phyloP scores from a whole-genome alignment of 1,140 invertebrate genomes.

The Hylaeus volcanicus region DNA sequence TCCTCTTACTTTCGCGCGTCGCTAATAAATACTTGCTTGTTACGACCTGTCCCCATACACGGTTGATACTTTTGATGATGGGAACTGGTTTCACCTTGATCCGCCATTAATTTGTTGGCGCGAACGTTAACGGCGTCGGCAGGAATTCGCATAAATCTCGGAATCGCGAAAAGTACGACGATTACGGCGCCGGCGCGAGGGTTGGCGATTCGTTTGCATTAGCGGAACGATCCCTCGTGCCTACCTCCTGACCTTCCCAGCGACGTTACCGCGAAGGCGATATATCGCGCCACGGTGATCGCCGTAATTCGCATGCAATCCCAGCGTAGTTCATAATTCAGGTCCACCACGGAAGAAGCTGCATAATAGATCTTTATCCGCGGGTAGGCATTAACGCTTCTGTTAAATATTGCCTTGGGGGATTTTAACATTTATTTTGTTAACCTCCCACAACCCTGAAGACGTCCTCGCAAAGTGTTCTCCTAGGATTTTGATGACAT shows the following conservation, averaged over 20 bases:
- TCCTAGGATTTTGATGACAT: too few relatives aligned
- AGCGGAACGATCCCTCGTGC: neutral
- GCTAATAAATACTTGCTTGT: slow-evolving; percentile 10
- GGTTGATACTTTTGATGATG: slow-evolving; percentile 17
- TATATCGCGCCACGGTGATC: slow-evolving; percentile 28
- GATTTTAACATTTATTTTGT: neutral
- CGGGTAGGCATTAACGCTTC: neutral
- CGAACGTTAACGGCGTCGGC: slow-evolving; percentile 25
- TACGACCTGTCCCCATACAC: neutral
- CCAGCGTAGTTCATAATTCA: slow-evolving; percentile 36
- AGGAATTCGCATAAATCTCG: slow-evolving; percentile 27
- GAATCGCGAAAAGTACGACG: slow-evolving; percentile 34
- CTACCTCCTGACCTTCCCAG: slow-evolving; percentile 1
- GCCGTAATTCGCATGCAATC: slow-evolving; percentile 22
- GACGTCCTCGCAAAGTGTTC: too few relatives aligned
- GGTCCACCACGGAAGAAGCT: too few relatives aligned
- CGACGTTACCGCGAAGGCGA: slow-evolving; percentile 11
- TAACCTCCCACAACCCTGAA: neutral
- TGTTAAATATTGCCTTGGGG: slow-evolving; percentile 9
- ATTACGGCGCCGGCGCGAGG: neutral
- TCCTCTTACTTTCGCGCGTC: neutral
- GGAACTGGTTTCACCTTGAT: slow-evolving; percentile 47
- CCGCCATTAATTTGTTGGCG: slow-evolving; percentile 31
- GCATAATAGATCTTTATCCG: neutral
- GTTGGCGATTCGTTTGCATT: slow-evolving; percentile 48